Evolutionary conservation across 1,140 invertebrate genomes (phyloP), one percentile per base, ranked within the genome.

Genomic region (Lysiphlebus fabarum): DNA sequence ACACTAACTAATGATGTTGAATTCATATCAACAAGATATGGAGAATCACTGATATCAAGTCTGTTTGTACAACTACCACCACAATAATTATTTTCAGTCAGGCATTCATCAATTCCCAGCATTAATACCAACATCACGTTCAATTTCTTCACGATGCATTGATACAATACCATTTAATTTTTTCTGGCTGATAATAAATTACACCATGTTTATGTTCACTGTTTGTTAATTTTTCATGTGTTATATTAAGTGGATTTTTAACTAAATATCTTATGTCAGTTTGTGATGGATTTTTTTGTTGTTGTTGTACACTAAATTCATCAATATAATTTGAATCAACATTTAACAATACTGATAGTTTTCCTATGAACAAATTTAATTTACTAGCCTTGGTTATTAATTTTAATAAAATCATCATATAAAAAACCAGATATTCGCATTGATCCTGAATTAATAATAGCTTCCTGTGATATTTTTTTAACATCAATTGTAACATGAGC

Each of bases 21-120:
- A 71, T 98, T 99, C 7, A 96, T 91, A 80, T 98, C 98, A 0
- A 98, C 93, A 86, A 96, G 91, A 64, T 95, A 94, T 0, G 95
- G 95, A 56, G 93, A 78, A 61, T 87, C 86, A 74, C 89, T 93
- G 53, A 96, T 93, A 66, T 93, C 90, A 34, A 97, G 78, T 38
- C 86, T 85, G 78, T 96, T 98, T 2, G 93, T 95, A 78, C 96
- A 98, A 53, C 94, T 96, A 7, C 92, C 93, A 78, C 96, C 93
- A 78, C 95, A 98, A 79, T 90, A 90, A 70, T 93, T 89, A 72
- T 96, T 94, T 80, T 96, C 93, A 73, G 95, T 92, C 34, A 96
- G 80, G 76, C 96, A 99, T 79, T 98, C 94, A 69, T 99, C 95
- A 64, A 99, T 98, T 57, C 93, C 94, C 5, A 98, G 93, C 94